phyloP scores from a whole-genome alignment of 2,797 vertebrate genomes.

The Echeneis naucrates region DNA sequence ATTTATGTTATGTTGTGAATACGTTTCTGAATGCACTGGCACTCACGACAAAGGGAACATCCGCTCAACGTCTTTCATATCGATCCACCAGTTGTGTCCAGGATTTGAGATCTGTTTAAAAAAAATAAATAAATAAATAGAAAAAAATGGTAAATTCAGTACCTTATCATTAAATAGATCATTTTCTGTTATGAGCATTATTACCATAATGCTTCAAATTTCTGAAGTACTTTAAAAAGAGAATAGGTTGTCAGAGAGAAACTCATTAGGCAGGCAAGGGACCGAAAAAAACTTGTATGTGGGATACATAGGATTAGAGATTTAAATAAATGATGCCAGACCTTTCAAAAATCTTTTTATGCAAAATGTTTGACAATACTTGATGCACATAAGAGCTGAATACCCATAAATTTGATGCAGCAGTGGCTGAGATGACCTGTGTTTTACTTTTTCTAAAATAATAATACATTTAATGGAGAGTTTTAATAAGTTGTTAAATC shows the following conservation, averaged over 20 bases:
- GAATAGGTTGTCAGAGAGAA: too few relatives aligned
- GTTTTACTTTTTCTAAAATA: not conserved
- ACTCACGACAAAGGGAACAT: constrained; percentile 75
- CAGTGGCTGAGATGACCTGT: not conserved
- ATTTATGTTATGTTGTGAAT: not conserved
- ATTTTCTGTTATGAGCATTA: too few relatives aligned
- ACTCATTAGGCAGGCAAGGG: not conserved
- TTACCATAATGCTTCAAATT: too few relatives aligned
- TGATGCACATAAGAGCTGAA: not conserved
- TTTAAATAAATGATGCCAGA: not conserved
- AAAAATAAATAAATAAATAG: too few relatives aligned
- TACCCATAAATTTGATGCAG: not conserved
- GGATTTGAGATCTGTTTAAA: constrained; percentile 55
- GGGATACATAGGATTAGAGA: not conserved
- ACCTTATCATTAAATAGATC: not conserved
- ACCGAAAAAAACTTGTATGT: not conserved
- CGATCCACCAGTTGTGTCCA: constrained; percentile 78
- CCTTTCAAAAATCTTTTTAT: too few relatives aligned
- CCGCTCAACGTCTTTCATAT: constrained; percentile 53
- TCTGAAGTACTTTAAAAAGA: too few relatives aligned
- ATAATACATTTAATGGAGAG: not conserved
- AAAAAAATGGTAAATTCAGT: constrained; percentile 13
- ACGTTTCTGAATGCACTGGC: not conserved
- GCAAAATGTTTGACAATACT: not conserved
- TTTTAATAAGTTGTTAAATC: not conserved